Conservation (phyloP, 2,888 invertebrate species). For the Volucella zonaria region DNA sequence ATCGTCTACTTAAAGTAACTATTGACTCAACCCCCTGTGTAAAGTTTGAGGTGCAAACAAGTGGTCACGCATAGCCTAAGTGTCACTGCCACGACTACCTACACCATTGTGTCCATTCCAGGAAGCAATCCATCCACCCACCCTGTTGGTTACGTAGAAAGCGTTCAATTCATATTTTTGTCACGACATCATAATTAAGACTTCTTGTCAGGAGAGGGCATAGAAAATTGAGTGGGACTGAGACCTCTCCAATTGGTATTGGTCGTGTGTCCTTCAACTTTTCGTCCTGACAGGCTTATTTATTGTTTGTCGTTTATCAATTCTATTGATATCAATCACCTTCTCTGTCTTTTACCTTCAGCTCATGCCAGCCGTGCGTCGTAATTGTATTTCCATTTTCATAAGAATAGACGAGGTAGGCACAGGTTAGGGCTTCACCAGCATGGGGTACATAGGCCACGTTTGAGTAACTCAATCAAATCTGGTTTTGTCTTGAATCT, state of each 20-base stretch:
- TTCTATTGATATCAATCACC: slow-evolving; percentile 58
- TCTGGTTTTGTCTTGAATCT: slow-evolving; percentile 15
- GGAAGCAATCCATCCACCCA: background rate
- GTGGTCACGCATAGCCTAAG: slow-evolving; percentile 54
- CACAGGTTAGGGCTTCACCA: background rate
- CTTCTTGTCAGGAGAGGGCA: background rate
- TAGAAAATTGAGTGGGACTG: slow-evolving; percentile 1
- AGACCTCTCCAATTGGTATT: slow-evolving; percentile 27
- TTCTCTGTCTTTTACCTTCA: slow-evolving; percentile 34
- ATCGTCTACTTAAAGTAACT: slow-evolving; percentile 1
- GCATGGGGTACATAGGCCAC: background rate
- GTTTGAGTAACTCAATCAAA: slow-evolving; percentile 36
- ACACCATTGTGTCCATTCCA: background rate
- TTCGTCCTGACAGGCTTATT: slow-evolving; percentile 10
- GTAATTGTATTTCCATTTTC: slow-evolving; percentile 35
- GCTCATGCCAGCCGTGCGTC: background rate
- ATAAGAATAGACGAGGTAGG: slow-evolving; percentile 17
- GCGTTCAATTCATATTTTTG: slow-evolving; percentile 53
- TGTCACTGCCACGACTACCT: slow-evolving; percentile 16
- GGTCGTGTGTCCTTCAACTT: slow-evolving; percentile 21
- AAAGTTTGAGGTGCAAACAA: slow-evolving; percentile 52
- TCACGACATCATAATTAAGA: slow-evolving; percentile 62
- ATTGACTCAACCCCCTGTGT: slow-evolving; percentile 48
- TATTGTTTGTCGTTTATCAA: slow-evolving; percentile 15
- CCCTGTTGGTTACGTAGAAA: slow-evolving; percentile 33